A percentile compares a stretch with the other conserved stretches of the same genome.
These are phyloP conservation scores for Chaetophractus vellerosus DNA, from an alignment of 2,797 vertebrate genomes.

Conservation along the genomic window DNA sequence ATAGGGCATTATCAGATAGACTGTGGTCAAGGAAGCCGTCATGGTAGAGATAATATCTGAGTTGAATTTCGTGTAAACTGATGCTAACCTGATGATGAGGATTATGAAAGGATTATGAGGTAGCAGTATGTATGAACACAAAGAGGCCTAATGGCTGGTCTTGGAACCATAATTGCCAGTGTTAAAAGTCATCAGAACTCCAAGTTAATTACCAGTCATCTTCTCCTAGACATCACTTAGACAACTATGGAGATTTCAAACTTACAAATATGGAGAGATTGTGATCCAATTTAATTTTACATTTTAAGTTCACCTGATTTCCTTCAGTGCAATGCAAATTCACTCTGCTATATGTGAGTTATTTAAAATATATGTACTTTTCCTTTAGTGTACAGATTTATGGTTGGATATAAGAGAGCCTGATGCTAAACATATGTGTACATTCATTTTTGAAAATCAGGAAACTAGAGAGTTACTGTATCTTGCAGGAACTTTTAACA, in stretches of 20 bases:
- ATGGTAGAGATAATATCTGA: neutral
- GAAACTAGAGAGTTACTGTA: constrained; percentile 68
- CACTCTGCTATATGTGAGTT: constrained; percentile 28
- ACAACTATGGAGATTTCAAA: neutral
- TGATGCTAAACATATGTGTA: constrained; percentile 72
- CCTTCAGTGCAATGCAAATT: constrained; percentile 41
- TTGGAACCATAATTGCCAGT: neutral
- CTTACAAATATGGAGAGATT: constrained; percentile 6
- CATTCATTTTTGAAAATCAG: constrained; percentile 69
- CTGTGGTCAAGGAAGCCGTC: neutral
- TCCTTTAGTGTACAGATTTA: constrained; percentile 64
- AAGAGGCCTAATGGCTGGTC: constrained; percentile 15
- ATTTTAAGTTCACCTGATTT: constrained; percentile 66
- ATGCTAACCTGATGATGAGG: neutral
- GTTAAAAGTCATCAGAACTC: constrained; percentile 44
- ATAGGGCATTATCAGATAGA: neutral
- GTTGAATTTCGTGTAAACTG: neutral
- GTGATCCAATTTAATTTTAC: neutral
- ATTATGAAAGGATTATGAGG: neutral
- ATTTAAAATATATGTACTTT: constrained; percentile 60
- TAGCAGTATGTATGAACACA: neutral
- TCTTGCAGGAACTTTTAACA: constrained; percentile 77
- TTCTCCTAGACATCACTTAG: neutral
- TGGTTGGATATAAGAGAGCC: neutral
- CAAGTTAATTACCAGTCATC: neutral